Base-by-base conservation (phyloP, 1,140 invertebrate species). In the Drosophila sulfurigaster region DNA sequence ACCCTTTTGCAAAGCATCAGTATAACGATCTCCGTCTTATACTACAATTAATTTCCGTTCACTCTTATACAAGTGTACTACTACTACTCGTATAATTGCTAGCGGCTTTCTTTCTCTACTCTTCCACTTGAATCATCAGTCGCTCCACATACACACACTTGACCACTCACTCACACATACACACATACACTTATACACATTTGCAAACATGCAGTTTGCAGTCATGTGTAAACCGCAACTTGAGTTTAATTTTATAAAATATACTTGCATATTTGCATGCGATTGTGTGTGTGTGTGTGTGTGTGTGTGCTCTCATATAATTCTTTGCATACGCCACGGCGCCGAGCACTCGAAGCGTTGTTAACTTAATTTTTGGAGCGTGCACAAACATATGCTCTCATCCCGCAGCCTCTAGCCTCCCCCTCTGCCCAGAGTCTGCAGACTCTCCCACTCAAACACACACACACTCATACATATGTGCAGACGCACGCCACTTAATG, bases 351-450 rank as follows among this genome's bases (percentile, higher is more conserved):
- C 74, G 75, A 85, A 87, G 66, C 86, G 85, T 89, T 89, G 86
- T 89, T 89, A 89, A 89, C 85, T 89, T 89, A 90, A 89, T 89
- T 88, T 91, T 87, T 90, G 87, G 87, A 91, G 87, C 87, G 82
- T 90, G 87, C 89, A 87, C 82, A 81, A 75, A 86, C 65, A 87
- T 81, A 76, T 75, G 73, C 64, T 62, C 67, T 28, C 74, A 60
- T 41, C 51, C 51, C 48, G 7, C 15, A 15, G 13, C 25, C 59
- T 2, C 63, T 32, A n/a, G 59, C 35, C 62, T 8, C 62, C 52
- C 54, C 16, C 15, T 32, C 11, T 13, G 51, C 25, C 45, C 15
- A 51, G 54, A 75, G 38, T 56, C 57, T 63, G 73, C 70, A 78
- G 81, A 78, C 81, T 77, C 72, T 73, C 85, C 76, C 87, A 72